phyloP scores from a whole-genome alignment of 2,888 invertebrate species.

The Byasa hedistus region DNA sequence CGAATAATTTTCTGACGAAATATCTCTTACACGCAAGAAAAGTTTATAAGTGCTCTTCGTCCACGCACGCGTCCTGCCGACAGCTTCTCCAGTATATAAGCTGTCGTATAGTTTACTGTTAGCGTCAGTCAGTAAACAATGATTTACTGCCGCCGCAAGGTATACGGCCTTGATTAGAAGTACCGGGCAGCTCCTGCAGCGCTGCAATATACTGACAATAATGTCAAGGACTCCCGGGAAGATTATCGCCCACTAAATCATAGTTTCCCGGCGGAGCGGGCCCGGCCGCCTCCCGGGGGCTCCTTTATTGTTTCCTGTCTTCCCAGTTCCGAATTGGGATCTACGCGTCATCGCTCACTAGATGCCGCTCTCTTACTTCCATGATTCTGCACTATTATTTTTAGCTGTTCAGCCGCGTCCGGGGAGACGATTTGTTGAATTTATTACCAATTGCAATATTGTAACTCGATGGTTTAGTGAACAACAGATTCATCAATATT shows the following conservation, averaged over 20 bases:
- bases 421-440: no score
- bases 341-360: constrained; percentile 25
- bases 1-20: background rate
- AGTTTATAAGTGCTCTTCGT: no score
- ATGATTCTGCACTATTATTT: background rate
- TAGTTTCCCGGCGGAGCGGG: constrained; percentile 62
- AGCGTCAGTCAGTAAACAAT: constrained; percentile 23
- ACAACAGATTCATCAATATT: no score
- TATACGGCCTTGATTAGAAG: constrained; percentile 20
- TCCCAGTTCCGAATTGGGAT: constrained; percentile 39
- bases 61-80: no score
- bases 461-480: no score
- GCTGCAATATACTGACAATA: constrained; percentile 25
- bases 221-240: constrained; percentile 38
- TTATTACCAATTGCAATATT: no score
- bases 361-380: background rate
- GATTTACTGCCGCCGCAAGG: constrained; percentile 2
- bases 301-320: constrained; percentile 78
- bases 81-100: background rate
- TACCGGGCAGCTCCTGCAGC: constrained; percentile 6
- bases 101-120: background rate
- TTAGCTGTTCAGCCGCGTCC: no score
- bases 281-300: constrained; percentile 49
- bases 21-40: no score
- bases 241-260: constrained; percentile 64